Percentiles rank a stretch among this genome's conserved stretches.
phyloP scores from a whole-genome alignment of 2,797 vertebrate genomes.

The Poliocrania exsul region DNA sequence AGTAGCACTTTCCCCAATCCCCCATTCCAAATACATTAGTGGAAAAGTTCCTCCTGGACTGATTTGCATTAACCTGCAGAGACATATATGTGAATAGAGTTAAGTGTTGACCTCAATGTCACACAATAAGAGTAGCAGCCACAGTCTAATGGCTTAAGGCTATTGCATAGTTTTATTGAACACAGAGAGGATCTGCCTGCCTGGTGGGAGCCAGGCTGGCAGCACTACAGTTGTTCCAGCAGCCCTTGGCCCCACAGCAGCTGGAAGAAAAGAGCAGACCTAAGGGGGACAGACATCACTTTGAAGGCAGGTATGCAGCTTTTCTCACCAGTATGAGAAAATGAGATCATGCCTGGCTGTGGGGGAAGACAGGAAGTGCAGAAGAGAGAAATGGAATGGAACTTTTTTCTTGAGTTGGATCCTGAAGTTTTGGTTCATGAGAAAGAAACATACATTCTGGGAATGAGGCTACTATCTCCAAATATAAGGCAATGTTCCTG shows the following conservation, averaged over 20 bases:
- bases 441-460: neutral
- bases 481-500: neutral
- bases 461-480: neutral
- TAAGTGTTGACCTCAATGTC: neutral
- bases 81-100: neutral
- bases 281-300: neutral
- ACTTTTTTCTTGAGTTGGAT: neutral
- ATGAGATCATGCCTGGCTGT: neutral
- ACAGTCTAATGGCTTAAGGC: neutral
- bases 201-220: neutral
- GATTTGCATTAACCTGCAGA: neutral
- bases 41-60: neutral
- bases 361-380: neutral
- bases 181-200: neutral
- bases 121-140: neutral
- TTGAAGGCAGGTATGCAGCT: neutral
- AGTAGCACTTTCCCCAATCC: neutral
- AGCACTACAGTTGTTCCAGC: neutral
- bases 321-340: neutral
- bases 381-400: neutral
- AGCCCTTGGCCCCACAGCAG: neutral
- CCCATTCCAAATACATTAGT: neutral
- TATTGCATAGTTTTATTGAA: neutral
- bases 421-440: neutral
- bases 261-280: neutral